A percentile compares a stretch with the other conserved stretches of the same genome.
Evolutionary conservation across 2,113 vertebrate species (phyloP).

Genomic region (Bombycilla garrulus): DNA sequence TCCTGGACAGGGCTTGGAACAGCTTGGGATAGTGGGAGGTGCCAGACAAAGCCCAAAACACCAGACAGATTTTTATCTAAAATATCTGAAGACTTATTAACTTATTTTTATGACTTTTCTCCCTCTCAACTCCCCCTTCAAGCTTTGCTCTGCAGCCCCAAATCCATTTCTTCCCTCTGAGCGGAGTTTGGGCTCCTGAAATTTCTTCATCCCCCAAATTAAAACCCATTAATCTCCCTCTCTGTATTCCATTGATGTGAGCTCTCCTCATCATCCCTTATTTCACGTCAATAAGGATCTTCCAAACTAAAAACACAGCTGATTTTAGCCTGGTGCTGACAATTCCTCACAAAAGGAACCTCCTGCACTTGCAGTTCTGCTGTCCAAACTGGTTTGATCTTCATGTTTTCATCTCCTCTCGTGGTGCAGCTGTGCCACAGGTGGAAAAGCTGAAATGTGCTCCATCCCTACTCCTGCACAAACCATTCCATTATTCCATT

Average conservation of each 20-base stretch:
- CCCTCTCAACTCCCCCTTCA: not conserved
- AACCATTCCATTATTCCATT: not conserved
- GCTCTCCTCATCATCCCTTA: not conserved
- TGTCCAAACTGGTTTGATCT: not conserved
- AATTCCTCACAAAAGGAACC: not conserved
- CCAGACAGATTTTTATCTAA: not conserved
- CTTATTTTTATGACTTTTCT: not conserved
- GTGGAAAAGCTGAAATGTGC: not conserved
- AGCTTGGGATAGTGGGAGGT: not conserved
- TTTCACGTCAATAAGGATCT: not conserved
- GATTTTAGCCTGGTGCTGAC: not conserved
- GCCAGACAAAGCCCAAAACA: not conserved
- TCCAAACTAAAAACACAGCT: not conserved
- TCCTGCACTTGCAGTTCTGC: not conserved
- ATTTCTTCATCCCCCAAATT: not conserved
- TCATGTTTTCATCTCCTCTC: not conserved
- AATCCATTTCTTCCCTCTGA: not conserved
- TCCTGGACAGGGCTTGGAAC: not conserved
- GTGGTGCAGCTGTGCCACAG: not conserved
- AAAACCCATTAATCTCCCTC: not conserved
- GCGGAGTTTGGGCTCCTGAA: not conserved
- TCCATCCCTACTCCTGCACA: not conserved
- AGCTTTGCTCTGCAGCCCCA: not conserved
- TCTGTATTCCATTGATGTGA: accelerated
- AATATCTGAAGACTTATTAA: not conserved